Percentiles rank a stretch among this genome's conserved stretches.
These are phyloP conservation scores for Xylota sylvarum DNA, from an alignment of 2,888 invertebrate species.

Conservation along the genomic window DNA sequence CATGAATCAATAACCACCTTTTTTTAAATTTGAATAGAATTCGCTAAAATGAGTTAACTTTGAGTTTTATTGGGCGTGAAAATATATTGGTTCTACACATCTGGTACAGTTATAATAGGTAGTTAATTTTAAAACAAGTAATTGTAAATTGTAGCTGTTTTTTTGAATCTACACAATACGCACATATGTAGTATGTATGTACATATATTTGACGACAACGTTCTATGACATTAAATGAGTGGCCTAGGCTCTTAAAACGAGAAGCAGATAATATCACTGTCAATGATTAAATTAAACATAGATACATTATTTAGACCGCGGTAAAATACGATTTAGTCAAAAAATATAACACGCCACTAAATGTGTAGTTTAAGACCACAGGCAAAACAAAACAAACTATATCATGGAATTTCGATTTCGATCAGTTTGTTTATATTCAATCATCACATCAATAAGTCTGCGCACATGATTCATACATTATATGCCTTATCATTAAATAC, in stretches of 20 bases:
- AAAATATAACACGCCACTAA: neutral
- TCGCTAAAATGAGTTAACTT: too few species aligned
- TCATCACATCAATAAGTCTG: constrained; percentile 2
- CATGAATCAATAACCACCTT: too few species aligned
- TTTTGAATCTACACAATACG: too few species aligned
- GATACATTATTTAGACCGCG: neutral
- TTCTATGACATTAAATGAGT: neutral
- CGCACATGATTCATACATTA: constrained; percentile 35
- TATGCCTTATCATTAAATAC: constrained; percentile 47
- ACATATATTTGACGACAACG: neutral
- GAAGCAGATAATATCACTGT: neutral
- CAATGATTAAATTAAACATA: neutral
- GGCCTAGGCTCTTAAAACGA: too few species aligned
- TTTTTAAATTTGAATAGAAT: too few species aligned
- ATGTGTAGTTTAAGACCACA: neutral
- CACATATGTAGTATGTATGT: neutral
- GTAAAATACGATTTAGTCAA: neutral
- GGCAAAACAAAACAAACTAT: neutral
- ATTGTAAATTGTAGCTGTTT: too few species aligned
- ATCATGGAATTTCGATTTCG: neutral
- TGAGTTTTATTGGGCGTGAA: too few species aligned
- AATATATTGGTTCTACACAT: too few species aligned
- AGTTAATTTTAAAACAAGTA: too few species aligned
- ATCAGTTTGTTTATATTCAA: constrained; percentile 19
- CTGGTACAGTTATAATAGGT: too few species aligned